Evolutionary conservation across 2,113 vertebrate species (phyloP), one percentile per base, ranked within the genome.

Genomic region (Entosphenus tridentatus): DNA sequence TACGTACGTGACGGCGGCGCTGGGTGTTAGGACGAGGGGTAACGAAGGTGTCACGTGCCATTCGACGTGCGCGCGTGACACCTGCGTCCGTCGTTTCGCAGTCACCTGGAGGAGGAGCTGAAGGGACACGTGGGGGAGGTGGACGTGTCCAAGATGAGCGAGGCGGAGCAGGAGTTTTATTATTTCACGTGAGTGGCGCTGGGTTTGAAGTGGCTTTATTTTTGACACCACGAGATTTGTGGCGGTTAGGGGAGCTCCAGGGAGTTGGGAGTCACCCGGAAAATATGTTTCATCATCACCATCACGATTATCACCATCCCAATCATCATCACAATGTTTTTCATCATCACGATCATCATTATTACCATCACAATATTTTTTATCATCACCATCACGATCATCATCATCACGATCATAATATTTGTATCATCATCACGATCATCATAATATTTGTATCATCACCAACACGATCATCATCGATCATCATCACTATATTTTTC

Each of bases 101-200:
- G 73, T 68, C 73, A 73, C 68, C 67, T 74, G 56, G 72, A 73
- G 67, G 72, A 73, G 57, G 72, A 74, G 10, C 57, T 74, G 16
- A 71, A 67, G 17, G 70, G 71, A 21, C 69, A 74, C 13, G 57
- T 74, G 12, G 73, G 73, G 55, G 69, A 74, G 21, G 56, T 73
- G 18, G 67, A 74, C 56, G 69, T 74, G 67, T 69, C 70, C 3
- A 57, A 73, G 55, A 57, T 71, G 18, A 71, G 72, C 16, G 72
- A 70, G 16, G 70, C 71, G 9, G 72, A 74, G 39, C 70, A 72
- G 17, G 72, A 74, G 56, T 74, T 74, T 56, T 74, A 74, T 54
- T 74, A 73, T 18, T 74, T 74, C 58, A 74, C 73, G 73, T 74
- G 59, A 73, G 73, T 73, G 2, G 56, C 3, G 56, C 39, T 54